These are phyloP conservation scores for Elachura formosa DNA, from an alignment of 2,113 vertebrate genomes.

Conservation along the genomic window DNA sequence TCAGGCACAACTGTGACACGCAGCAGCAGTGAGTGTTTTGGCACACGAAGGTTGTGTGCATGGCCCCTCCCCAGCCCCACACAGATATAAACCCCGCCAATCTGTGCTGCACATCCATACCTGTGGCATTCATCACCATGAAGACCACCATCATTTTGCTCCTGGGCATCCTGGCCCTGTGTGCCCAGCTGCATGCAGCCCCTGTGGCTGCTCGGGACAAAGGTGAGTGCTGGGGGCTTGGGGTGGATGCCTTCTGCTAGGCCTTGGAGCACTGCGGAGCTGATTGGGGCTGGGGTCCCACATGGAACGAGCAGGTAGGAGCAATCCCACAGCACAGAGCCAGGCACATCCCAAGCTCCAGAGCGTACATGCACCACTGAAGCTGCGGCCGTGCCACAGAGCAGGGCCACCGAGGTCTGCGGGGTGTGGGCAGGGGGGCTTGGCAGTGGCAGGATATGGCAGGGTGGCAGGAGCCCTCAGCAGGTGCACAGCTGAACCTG, in stretches of 20 bases:
- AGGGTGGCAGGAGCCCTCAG: fast-evolving
- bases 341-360: fast-evolving
- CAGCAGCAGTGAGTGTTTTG: background rate
- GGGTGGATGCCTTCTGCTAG: background rate
- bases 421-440: fast-evolving
- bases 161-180: background rate
- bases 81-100: background rate
- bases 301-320: background rate
- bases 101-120: fast-evolving
- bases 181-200: background rate
- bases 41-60: background rate
- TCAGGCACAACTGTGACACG: background rate
- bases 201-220: fast-evolving
- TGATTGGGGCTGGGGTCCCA: background rate
- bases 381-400: fast-evolving
- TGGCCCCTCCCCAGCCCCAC: background rate
- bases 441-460: fast-evolving
- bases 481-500: background rate
- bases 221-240: background rate
- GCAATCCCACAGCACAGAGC: background rate
- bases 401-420: fast-evolving
- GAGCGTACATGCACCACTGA: background rate
- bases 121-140: background rate
- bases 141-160: background rate
- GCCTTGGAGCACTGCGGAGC: fast-evolving